These are phyloP conservation scores for Xiphophorus birchmanni DNA, from an alignment of 2,797 vertebrate species.

Conservation along the genomic window DNA sequence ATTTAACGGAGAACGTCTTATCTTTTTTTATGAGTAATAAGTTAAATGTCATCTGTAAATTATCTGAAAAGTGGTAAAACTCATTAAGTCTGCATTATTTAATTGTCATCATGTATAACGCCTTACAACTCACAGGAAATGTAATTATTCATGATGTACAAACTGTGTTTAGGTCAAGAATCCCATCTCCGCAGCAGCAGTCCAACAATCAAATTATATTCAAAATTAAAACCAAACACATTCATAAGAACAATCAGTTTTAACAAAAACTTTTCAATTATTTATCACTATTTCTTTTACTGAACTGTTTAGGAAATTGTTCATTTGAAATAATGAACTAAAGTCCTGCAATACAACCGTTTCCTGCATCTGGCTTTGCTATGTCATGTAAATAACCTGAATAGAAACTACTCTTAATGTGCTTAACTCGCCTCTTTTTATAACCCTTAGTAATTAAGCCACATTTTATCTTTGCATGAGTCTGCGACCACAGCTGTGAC, in stretches of 20 bases:
- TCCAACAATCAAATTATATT: background rate
- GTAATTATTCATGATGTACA: background rate
- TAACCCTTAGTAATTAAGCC: background rate
- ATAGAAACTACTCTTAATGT: background rate
- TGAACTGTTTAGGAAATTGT: background rate
- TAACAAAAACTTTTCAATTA: background rate
- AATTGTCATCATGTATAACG: background rate
- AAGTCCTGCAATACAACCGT: background rate
- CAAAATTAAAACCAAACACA: background rate
- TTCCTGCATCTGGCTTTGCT: background rate
- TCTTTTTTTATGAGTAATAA: background rate
- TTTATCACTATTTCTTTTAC: background rate
- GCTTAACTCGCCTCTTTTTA: background rate
- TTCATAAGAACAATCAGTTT: background rate
- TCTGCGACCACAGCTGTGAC: background rate
- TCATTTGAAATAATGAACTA: background rate
- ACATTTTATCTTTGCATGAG: constrained; percentile 5
- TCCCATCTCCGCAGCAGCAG: background rate
- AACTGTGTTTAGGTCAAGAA: background rate
- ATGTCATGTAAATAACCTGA: background rate
- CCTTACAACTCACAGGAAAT: background rate
- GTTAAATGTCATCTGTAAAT: background rate
- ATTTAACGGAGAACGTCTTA: background rate
- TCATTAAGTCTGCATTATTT: background rate
- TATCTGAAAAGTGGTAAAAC: background rate